Percentiles rank a stretch among this genome's conserved stretches.
These are phyloP conservation scores for Chaetoderma sp. DNA, from an alignment of 2,888 invertebrate species.

Conservation along the genomic window DNA sequence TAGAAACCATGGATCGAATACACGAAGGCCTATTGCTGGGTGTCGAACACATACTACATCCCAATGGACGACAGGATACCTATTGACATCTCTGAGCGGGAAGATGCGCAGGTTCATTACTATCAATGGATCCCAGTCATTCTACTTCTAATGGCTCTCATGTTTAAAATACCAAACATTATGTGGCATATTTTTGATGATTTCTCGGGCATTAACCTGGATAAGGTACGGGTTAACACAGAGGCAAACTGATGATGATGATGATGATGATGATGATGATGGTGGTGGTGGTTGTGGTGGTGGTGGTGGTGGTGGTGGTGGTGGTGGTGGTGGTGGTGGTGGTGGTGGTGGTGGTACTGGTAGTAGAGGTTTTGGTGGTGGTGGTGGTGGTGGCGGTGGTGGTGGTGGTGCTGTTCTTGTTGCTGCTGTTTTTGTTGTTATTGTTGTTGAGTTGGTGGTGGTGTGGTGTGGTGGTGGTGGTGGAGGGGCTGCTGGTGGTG, in stretches of 20 bases:
- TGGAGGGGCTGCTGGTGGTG: too few species aligned
- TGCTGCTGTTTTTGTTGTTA: not conserved
- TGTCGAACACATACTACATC: conserved; percentile 61
- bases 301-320: too few species aligned
- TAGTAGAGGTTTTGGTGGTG: too few species aligned
- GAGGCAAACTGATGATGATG: too few species aligned
- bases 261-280: not conserved
- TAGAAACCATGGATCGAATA: conserved; percentile 56
- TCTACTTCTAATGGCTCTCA: conserved; percentile 55
- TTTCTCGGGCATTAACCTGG: conserved; percentile 55
- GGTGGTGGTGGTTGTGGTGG: too few species aligned
- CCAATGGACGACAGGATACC: conserved; percentile 60
- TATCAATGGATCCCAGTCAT: conserved; percentile 63
- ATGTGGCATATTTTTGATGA: conserved; percentile 58
- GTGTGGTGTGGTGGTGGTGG: too few species aligned
- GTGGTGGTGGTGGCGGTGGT: too few species aligned
- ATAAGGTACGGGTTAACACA: conserved; percentile 52
- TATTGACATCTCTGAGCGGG: conserved; percentile 47
- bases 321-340: too few species aligned
- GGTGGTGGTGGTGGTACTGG: not conserved
- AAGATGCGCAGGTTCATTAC: conserved; percentile 58
- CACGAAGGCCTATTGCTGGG: conserved; percentile 61
- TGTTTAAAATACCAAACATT: conserved; percentile 61
- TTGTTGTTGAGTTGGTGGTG: not conserved
- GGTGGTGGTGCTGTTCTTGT: not conserved